Base-by-base conservation (phyloP, 1,140 invertebrate species). In the Stegodyphus dumicola region DNA sequence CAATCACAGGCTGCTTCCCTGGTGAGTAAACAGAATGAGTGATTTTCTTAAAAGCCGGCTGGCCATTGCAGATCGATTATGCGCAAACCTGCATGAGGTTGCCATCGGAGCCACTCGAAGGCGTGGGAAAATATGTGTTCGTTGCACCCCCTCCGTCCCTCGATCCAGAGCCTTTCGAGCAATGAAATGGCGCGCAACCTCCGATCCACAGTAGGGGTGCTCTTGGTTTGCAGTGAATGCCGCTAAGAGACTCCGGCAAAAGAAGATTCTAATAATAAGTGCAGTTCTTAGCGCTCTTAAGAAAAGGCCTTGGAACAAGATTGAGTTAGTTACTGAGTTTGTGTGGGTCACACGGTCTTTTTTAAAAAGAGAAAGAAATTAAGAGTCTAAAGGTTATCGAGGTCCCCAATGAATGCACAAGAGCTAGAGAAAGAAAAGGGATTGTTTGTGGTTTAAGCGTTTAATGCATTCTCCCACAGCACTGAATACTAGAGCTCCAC, bases 51-150 rank as follows among this genome's bases (percentile, higher is more conserved):
- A 18, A 67, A 67, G 66, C 66, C 66, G 66, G n/a, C 66, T 18
- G n/a, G 7, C 66, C 66, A 67, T 67, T 67, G 33, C 66, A 67
- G 66, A 67, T 67, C 66, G 66, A 67, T 67, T 67, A 67, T 67
- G 66, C 9, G 66, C 33, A 9, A 67, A 18, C 7, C 66, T 67
- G 66, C 66, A 67, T 67, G 66, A 18, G 66, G 66, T 17, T 18
- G 66, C 33, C n/a, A 67, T 67, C 66, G 66, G 33, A 67, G 66
- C 66, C 17, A 67, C 17, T 67, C 33, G 33, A 67, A 67, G 33
- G 66, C 66, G 66, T 67, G 66, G 66, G 66, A 67, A 67, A 9
- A 67, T 67, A 67, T 67, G 66, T 67, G 9, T 18, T 67, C 17
- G n/a, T 18, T 67, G 17, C n/a, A n/a, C 33, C 66, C 66, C 33